phyloP scores from a whole-genome alignment of 2,113 vertebrate genomes.

The Amazona vittata region DNA sequence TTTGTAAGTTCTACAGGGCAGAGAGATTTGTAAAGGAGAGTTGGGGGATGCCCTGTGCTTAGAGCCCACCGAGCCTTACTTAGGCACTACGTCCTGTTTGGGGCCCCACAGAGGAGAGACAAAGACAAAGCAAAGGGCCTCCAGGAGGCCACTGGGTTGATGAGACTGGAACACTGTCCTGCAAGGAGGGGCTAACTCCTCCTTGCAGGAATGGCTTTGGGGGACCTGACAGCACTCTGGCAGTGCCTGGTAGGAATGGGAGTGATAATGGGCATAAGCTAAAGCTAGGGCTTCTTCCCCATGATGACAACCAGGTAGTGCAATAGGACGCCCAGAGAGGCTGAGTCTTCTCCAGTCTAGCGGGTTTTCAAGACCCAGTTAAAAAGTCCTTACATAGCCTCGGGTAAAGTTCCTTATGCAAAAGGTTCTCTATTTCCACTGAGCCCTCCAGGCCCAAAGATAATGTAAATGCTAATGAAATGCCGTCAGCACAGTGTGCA shows the following conservation, averaged over 20 bases:
- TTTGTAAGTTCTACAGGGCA: background rate
- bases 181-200: rapidly evolving
- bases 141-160: background rate
- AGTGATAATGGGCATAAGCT: background rate
- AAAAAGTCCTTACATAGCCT: background rate
- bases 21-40: rapidly evolving
- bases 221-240: background rate
- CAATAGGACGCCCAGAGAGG: background rate
- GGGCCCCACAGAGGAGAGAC: background rate
- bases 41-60: background rate
- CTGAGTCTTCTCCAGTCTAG: background rate
- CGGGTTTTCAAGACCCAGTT: background rate
- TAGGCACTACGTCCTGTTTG: background rate
- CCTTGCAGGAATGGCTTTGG: background rate
- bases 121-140: background rate
- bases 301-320: background rate
- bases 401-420: background rate
- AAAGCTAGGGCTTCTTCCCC: background rate
- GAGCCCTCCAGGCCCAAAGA: background rate
- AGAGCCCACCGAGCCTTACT: rapidly evolving
- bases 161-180: background rate
- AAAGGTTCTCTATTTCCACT: background rate
- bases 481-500: background rate
- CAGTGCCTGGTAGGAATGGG: background rate
- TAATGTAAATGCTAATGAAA: conserved; percentile 37